Percentiles rank a stretch among this genome's conserved stretches.
These are phyloP conservation scores for Anguilla pacifica DNA, from an alignment of 2,797 vertebrate genomes.

Conservation along the genomic window DNA sequence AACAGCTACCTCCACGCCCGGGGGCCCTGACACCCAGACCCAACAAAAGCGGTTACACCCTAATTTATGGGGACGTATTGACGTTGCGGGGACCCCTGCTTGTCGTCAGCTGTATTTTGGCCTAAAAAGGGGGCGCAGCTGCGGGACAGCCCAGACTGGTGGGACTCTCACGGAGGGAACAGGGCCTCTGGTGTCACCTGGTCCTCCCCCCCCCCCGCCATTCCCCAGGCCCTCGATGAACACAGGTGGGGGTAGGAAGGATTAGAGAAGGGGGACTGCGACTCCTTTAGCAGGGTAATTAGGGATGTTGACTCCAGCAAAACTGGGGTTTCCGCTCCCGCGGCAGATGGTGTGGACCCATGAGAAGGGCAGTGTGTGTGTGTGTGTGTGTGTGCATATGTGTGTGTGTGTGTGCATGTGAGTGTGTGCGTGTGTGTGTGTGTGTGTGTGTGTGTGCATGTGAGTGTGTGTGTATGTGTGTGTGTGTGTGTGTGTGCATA, in stretches of 20 bases:
- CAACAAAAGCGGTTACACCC: constrained; percentile 79
- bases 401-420: not conserved
- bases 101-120: constrained; percentile 78
- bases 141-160: constrained; percentile 64
- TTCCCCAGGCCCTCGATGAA: constrained; percentile 57
- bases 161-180: constrained; percentile 66
- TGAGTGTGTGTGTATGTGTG: not conserved
- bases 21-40: constrained; percentile 73
- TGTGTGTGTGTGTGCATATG: constrained; percentile 3
- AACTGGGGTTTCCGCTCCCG: constrained; percentile 79
- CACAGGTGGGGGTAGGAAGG: constrained; percentile 81
- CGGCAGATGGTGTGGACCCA: constrained; percentile 77
- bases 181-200: constrained; percentile 64
- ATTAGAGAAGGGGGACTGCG: constrained; percentile 67
- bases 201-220: constrained; percentile 48
- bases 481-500: too few relatives aligned
- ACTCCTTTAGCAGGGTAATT: constrained; percentile 70
- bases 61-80: constrained; percentile 82
- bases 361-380: constrained; percentile 40
- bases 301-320: constrained; percentile 76
- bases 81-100: constrained; percentile 79
- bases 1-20: constrained; percentile 74
- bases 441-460: too few relatives aligned
- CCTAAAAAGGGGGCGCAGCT: constrained; percentile 80
- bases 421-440: too few relatives aligned